Evolutionary conservation across 1,140 invertebrate genomes (phyloP), one percentile per base, ranked within the genome.

Genomic region (Oryzaephilus surinamensis): DNA sequence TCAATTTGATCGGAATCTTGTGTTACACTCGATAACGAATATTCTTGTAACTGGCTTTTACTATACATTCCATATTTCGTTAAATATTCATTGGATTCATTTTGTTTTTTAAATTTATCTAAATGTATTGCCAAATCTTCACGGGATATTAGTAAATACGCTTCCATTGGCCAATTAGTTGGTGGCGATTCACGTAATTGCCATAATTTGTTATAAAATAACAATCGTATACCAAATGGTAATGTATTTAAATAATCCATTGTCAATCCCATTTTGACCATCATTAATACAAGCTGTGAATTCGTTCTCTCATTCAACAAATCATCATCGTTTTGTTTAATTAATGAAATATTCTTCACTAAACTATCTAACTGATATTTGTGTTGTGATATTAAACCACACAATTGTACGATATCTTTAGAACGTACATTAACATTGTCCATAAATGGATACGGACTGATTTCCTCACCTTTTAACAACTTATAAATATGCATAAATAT

Each of bases 101-200:
- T 29, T 55, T 50, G 51, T 50, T 52, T 51, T 46, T 50, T 39
- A 10, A 45, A 44, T 32, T 57, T 51, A 43, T 66, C 59, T 16
- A 74, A 61, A 59, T 79, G 65, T 31, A 70, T 63, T 0, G 79
- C 77, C 41, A 89, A 63, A 63, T 91, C 85, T 31, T 83, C 75
- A 7, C 85, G 67, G 66, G 84, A 79, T n/a, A 92, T 74, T 2
- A 94, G 65, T 24, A 76, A 72, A 56, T 90, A 94, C 1, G 79
- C 78, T 29, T 74, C 67, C 29, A 69, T 63, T 2, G 79, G 74
- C 84, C 87, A 91, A 59, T 81, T 77, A 11, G 76, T 66, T 0
- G 84, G 84, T 10, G 89, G 88, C 19, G 73, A 65, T 35, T 78
- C 70, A 49, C 86, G 73, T 49, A 82, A 86, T 41, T 76, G 68